Conservation (phyloP, 2,797 vertebrate genomes). For the Craterocephalus amniculus region DNA sequence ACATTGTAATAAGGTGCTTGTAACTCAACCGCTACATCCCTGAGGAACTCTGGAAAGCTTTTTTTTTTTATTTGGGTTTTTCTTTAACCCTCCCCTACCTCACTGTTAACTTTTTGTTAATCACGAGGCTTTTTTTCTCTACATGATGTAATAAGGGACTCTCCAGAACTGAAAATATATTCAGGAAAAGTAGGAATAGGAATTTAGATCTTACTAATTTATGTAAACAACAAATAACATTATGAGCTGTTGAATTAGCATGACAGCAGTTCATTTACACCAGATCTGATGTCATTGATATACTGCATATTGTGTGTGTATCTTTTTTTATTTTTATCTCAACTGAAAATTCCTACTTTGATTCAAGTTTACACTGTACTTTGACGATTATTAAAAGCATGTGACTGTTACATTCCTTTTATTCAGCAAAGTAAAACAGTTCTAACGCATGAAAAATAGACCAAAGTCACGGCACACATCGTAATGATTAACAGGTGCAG, state of each 20-base stretch:
- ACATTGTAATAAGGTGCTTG: not conserved
- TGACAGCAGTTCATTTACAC: not conserved
- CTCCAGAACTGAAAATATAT: not conserved
- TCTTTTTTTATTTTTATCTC: not conserved
- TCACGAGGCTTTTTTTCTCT: not conserved
- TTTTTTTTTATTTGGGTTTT: not conserved
- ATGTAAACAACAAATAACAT: not conserved
- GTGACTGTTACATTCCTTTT: slow-evolving; percentile 48
- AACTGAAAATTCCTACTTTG: slow-evolving; percentile 18
- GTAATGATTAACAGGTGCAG: slow-evolving; percentile 56
- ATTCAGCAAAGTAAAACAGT: slow-evolving; percentile 42
- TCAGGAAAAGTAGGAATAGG: not conserved
- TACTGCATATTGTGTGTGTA: not conserved
- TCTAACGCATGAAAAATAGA: slow-evolving; percentile 40
- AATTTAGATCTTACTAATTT: not conserved
- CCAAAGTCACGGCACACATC: slow-evolving; percentile 44
- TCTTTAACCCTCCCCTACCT: not conserved
- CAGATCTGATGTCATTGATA: slow-evolving; percentile 3
- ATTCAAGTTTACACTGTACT: slow-evolving; percentile 50
- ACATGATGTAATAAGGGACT: not conserved
- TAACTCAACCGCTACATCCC: not conserved
- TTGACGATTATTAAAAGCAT: slow-evolving; percentile 34
- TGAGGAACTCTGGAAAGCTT: not conserved
- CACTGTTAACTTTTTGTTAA: not conserved
- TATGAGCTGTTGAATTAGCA: not conserved